A percentile compares a stretch with the other conserved stretches of the same genome.
Conservation (phyloP, 1,140 invertebrate species). For the Anadara kagoshimensis region DNA sequence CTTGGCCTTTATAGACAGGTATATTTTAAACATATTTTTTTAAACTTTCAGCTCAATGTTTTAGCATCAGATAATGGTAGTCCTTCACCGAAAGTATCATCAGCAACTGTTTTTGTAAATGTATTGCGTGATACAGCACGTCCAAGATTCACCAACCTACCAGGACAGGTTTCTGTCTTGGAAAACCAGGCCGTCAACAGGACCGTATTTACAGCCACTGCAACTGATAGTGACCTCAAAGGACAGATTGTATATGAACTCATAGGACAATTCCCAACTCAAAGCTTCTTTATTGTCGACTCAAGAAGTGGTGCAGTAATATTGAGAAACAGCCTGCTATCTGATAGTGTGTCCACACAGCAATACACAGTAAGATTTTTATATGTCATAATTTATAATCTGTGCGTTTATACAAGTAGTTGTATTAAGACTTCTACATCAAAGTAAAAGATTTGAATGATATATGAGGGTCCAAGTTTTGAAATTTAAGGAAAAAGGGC, state of each 20-base stretch:
- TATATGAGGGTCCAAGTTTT: no score
- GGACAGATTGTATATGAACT: conserved; percentile 53
- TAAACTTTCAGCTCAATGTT: conserved; percentile 44
- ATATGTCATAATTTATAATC: not conserved
- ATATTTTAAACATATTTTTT: no score
- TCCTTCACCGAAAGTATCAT: conserved; percentile 40
- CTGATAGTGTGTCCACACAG: conserved; percentile 79
- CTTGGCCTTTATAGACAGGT: no score
- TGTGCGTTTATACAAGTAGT: no score
- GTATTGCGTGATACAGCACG: conserved; percentile 42
- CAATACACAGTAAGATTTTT: conserved; percentile 51
- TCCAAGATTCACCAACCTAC: conserved; percentile 49
- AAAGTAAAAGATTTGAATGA: no score
- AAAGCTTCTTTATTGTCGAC: conserved; percentile 84
- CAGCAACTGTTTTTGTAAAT: conserved; percentile 47
- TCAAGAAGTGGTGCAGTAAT: conserved; percentile 88
- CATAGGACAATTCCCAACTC: conserved; percentile 51
- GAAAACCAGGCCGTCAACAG: conserved; percentile 26
- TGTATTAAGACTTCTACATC: no score
- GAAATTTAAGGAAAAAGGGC: no score
- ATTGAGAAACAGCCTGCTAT: conserved; percentile 85
- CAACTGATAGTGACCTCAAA: conserved; percentile 48
- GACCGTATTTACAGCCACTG: conserved; percentile 35
- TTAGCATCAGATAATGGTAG: conserved; percentile 51
- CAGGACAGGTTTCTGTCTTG: conserved; percentile 34